Base-by-base conservation (phyloP, 1,140 invertebrate species). In the Scaptodrosophila lebanonensis region DNA sequence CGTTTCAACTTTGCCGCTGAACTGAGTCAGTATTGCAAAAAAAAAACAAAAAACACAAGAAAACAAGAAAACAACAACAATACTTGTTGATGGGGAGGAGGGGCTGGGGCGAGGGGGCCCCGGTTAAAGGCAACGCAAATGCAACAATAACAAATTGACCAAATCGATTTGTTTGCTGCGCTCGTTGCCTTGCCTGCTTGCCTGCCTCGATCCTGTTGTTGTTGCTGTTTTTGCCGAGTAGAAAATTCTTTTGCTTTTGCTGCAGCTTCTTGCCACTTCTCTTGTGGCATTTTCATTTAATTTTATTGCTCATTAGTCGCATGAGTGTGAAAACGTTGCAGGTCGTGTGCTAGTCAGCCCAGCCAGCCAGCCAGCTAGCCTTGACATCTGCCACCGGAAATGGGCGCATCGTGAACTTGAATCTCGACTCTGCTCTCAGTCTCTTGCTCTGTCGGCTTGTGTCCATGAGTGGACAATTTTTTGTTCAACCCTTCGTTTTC, bases 121-220 rank as follows among this genome's bases (percentile, higher is more conserved):
- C 61, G 59, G 29, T 33, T 32, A 59, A 52, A 39, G 40, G 49
- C 52, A 56, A 49, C 64, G 30, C 47, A 29, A 57, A 47, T 67
- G 64, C 76, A 83, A 75, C 76, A 83, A 83, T 83, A 83, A 76
- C 76, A 83, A 83, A 83, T 83, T 83, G 76, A 76, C 63, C 67
- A 83, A 79, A 83, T 83, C 76, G 76, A 83, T 83, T 83, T 76
- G 66, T 79, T 77, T 57, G 63, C 53, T 56, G 38, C 52, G 56
- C 64, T 66, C 43, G 35, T 38, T 38, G 35, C 9, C 15, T n/a
- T n/a, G n/a, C n/a, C n/a, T n/a, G n/a, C n/a, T n/a, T n/a, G n/a
- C n/a, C n/a, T n/a, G n/a, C n/a, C n/a, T 68, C 39, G 48, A 43
- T 12, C 15, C 9, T 5, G 36, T 43, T 35, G 17, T 51, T 13